Base-by-base conservation (phyloP, 2,888 invertebrate genomes). In the Malachius bipustulatus region DNA sequence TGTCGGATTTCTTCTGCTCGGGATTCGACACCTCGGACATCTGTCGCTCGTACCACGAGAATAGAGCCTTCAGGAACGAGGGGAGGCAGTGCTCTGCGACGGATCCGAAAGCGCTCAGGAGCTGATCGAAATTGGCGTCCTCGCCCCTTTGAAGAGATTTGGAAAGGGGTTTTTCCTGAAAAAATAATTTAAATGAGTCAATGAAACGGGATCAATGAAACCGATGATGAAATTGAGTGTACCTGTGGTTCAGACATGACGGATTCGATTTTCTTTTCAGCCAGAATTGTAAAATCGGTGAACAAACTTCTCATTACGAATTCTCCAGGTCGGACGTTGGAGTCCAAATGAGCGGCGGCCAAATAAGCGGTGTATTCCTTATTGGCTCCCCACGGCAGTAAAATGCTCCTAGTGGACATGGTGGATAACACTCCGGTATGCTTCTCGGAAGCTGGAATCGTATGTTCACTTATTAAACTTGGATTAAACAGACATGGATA, bases 1-100 rank as follows among this genome's bases (percentile, higher is more conserved):
- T 67, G 51, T 75, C 74, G 47, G 70, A 69, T 52, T 71, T 73
- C 42, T 71, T 73, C 37, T 70, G 70, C 56, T 75, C 79, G 3
- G 64, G 64, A 36, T 65, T 64, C 38, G 67, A 64, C 35, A 64
- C 65, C 53, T 84, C 82, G 1, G 80, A 77, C 63, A 87, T 73
- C 57, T 88, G 87, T 9, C 88, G 66, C 48, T 87, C 88, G 50
- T 93, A 88, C 98, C 98, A 98, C 11, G 87, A 84, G 58, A 96
- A 87, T 30, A 98, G 66, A 2, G 94, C 91, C 37, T 81, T 71
- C 44, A 98, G 66, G 43, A 98, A 70, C 3, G 97, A 96, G 0
- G 98, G 98, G 44, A 98, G 66, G 62, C 96, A 96, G 59, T 97
- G 93, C 59, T 99, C 98, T 1, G 96, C 91, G 2, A 94, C 91